These are phyloP conservation scores for Brachyhypopomus gauderio DNA, from an alignment of 2,113 vertebrate species.

Conservation along the genomic window DNA sequence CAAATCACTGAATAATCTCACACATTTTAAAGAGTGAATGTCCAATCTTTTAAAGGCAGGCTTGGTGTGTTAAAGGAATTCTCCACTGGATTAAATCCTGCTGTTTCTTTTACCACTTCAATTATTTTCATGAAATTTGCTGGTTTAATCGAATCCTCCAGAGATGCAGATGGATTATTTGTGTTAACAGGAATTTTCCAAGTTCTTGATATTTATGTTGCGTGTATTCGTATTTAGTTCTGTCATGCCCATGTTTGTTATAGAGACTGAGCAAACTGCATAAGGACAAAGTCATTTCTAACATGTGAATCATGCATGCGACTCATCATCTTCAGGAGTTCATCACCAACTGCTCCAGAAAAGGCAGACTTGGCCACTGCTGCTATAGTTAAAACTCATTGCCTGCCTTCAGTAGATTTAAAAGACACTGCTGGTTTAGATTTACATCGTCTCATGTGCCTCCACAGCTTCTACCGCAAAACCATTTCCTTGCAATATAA, in stretches of 20 bases:
- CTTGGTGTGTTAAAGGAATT: slow-evolving; percentile 2
- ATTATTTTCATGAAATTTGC: slow-evolving; percentile 23
- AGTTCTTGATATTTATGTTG: not conserved
- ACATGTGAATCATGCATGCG: slow-evolving; percentile 13
- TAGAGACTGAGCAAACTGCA: slow-evolving; percentile 21
- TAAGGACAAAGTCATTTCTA: not conserved
- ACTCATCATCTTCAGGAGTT: not conserved
- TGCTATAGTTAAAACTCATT: slow-evolving; percentile 5
- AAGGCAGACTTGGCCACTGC: not conserved
- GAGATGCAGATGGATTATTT: not conserved
- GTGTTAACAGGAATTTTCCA: not conserved
- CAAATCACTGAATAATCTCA: not conserved
- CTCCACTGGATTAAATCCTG: slow-evolving; percentile 9
- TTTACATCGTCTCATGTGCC: not conserved
- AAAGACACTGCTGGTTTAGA: not conserved
- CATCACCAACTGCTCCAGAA: not conserved
- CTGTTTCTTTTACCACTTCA: slow-evolving; percentile 15
- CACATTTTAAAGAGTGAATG: not conserved
- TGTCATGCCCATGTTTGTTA: not conserved
- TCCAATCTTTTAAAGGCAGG: slow-evolving; percentile 9
- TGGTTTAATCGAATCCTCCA: slow-evolving; percentile 28
- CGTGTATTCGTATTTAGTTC: not conserved
- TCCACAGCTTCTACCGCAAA: slow-evolving; percentile 22
- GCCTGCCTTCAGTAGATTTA: not conserved
- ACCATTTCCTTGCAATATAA: slow-evolving; percentile 29